These are phyloP conservation scores for Athalia circularis DNA, from an alignment of 2,888 invertebrate species.

Conservation along the genomic window DNA sequence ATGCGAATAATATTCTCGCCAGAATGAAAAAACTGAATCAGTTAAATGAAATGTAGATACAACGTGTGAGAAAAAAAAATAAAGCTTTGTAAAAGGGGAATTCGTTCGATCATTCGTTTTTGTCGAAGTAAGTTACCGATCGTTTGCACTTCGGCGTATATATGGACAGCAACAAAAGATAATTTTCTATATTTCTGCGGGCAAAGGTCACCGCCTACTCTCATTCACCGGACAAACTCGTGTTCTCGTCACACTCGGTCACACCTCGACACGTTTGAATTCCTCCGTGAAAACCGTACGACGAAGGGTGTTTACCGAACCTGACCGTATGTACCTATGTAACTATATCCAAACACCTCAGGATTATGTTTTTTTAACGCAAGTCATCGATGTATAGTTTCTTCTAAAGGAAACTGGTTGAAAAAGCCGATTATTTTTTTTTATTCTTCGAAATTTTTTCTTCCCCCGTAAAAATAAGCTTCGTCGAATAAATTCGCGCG, in stretches of 20 bases:
- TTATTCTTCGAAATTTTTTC: too few species aligned
- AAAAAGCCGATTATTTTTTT: too few species aligned
- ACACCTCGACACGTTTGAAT: constrained; percentile 54
- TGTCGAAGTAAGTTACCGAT: constrained; percentile 18
- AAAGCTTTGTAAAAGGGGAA: not conserved
- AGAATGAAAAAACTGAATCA: too few species aligned
- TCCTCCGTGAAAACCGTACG: constrained; percentile 49
- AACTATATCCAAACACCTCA: constrained; percentile 26
- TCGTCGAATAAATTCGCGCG: not conserved
- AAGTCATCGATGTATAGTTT: constrained; percentile 1
- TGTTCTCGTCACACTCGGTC: constrained; percentile 42
- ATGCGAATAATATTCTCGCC: too few species aligned
- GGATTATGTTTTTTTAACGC: not conserved
- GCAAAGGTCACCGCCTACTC: constrained; percentile 40
- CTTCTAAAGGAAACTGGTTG: too few species aligned
- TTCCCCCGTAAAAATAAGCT: not conserved
- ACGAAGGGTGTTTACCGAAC: constrained; percentile 37
- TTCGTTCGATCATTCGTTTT: constrained; percentile 14
- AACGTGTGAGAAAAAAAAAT: too few species aligned
- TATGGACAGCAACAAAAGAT: not conserved
- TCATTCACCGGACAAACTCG: constrained; percentile 27
- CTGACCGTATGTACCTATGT: constrained; percentile 1
- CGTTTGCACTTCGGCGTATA: not conserved
- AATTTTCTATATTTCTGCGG: constrained; percentile 35
- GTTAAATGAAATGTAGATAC: too few species aligned